Evolutionary conservation across 2,113 vertebrate genomes (phyloP).

Genomic region (Podiceps cristatus): DNA sequence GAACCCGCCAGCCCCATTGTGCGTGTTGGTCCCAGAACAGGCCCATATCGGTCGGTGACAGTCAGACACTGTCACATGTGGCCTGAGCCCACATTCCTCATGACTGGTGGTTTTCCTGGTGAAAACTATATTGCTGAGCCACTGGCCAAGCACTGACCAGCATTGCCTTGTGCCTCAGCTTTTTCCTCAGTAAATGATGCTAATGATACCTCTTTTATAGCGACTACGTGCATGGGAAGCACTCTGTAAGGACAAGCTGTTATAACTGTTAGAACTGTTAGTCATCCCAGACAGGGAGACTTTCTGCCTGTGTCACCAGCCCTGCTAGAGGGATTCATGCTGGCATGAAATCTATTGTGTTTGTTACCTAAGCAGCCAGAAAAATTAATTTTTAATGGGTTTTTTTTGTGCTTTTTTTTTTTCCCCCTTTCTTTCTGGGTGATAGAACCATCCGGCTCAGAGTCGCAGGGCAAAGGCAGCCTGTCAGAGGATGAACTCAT

Average conservation of each 20-base stretch:
- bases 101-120: neutral
- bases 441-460: constrained; percentile 79
- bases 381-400: constrained; percentile 30
- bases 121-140: neutral
- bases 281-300: neutral
- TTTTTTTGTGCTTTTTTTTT: no score
- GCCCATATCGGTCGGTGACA: rapidly evolving
- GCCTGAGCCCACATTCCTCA: neutral
- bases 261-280: neutral
- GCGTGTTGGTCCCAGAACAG: neutral
- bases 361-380: constrained; percentile 11
- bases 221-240: neutral
- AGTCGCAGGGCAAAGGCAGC: constrained; percentile 79
- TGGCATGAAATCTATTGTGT: neutral
- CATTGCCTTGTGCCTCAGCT: neutral
- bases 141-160: neutral
- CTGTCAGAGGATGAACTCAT: constrained; percentile 80
- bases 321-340: neutral
- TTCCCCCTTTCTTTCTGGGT: neutral
- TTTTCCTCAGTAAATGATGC: neutral
- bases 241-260: neutral
- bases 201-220: neutral
- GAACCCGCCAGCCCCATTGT: neutral
- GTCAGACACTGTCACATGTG: neutral
- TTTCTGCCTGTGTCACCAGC: neutral